Percentiles rank a stretch among this genome's conserved stretches.
These are phyloP conservation scores for Notodonta ziczac DNA, from an alignment of 2,888 invertebrate genomes.

Conservation along the genomic window DNA sequence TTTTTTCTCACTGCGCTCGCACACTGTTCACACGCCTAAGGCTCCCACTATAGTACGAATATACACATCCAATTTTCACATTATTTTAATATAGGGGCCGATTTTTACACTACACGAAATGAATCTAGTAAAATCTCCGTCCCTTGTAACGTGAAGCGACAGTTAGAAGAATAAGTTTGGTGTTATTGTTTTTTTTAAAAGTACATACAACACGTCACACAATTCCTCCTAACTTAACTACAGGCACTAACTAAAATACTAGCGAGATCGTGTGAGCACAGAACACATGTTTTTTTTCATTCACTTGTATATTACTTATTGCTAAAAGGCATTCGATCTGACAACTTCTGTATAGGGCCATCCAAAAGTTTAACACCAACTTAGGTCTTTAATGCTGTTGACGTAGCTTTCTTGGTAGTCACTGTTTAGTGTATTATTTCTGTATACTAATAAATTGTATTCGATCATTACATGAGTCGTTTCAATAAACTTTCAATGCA, in stretches of 20 bases:
- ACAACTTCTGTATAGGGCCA: constrained; percentile 70
- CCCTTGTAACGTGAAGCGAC: constrained; percentile 54
- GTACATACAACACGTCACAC: constrained; percentile 52
- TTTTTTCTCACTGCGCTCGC: too few relatives aligned
- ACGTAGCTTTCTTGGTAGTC: constrained; percentile 50
- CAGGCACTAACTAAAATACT: constrained; percentile 81
- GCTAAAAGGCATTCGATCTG: constrained; percentile 74
- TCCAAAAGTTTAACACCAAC: constrained; percentile 64
- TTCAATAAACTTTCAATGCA: not conserved
- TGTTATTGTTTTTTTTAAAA: constrained; percentile 47
- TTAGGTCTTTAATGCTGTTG: constrained; percentile 45
- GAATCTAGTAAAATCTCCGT: constrained; percentile 56
- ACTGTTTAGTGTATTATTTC: constrained; percentile 7
- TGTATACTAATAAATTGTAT: not conserved
- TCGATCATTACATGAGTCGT: not conserved
- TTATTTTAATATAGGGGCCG: constrained; percentile 51
- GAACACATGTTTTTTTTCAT: constrained; percentile 73
- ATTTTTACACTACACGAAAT: constrained; percentile 53
- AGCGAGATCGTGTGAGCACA: constrained; percentile 83
- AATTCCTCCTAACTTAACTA: constrained; percentile 80
- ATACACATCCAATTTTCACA: constrained; percentile 43
- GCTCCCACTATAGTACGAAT: constrained; percentile 46
- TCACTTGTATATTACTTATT: constrained; percentile 67
- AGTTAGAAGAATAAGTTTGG: constrained; percentile 50
- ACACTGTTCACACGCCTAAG: constrained; percentile 40